A percentile compares a stretch with the other conserved stretches of the same genome.
These are phyloP conservation scores for Hydractinia symbiolongicarpus DNA, from an alignment of 30 jellyfish, hydroid and myxozoan genomes.

Conservation along the genomic window DNA sequence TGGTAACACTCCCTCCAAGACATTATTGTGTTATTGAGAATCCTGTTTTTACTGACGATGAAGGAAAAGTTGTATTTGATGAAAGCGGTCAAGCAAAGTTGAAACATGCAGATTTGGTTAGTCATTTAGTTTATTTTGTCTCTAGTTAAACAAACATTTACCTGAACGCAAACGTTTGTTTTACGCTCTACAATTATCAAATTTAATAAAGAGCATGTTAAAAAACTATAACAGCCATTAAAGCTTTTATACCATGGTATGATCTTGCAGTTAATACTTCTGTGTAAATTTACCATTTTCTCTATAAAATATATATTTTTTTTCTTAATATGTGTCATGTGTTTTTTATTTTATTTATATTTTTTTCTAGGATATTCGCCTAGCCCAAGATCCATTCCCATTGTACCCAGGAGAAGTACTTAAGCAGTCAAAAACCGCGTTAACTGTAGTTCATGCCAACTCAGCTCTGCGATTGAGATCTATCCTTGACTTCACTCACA, in stretches of 20 bases:
- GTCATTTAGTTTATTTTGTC: constrained; percentile 12
- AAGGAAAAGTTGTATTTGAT: constrained; percentile 70
- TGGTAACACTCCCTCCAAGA: constrained; percentile 98
- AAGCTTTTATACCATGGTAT: too few relatives aligned
- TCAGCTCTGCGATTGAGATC: constrained; percentile 89
- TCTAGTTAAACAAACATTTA: too few relatives aligned
- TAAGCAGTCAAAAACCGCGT: constrained; percentile 64
- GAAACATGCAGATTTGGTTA: constrained; percentile 94
- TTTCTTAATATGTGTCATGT: too few relatives aligned
- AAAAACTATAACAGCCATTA: not conserved
- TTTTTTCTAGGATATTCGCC: constrained; percentile 74
- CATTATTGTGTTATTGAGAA: constrained; percentile 91
- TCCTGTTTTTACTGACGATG: constrained; percentile 75
- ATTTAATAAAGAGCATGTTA: not conserved
- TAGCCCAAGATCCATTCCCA: constrained; percentile 99
- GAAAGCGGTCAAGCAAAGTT: constrained; percentile 90
- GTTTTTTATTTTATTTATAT: not conserved
- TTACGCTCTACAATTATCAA: not conserved
- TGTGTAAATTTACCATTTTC: too few relatives aligned
- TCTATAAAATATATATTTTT: too few relatives aligned
- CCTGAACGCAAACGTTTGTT: too few relatives aligned
- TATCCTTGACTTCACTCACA: constrained; percentile 74
- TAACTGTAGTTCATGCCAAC: constrained; percentile 87
- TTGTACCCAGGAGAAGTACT: constrained; percentile 93
- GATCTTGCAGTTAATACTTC: too few relatives aligned